Evolutionary conservation across 1,140 invertebrate species (phyloP).

Genomic region (Cecropterus lyciades): DNA sequence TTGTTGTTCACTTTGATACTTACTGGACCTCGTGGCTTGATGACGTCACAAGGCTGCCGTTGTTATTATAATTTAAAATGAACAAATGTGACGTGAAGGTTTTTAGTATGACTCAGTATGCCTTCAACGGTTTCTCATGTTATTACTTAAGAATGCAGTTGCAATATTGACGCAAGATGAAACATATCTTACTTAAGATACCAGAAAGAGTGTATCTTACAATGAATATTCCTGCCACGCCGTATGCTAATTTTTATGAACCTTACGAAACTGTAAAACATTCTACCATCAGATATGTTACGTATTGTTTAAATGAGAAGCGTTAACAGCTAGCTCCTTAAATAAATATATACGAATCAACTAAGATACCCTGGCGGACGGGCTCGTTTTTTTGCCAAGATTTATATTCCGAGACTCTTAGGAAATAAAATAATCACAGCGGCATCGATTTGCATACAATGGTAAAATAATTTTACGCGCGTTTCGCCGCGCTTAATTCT

Average conservation of each 20-base stretch:
- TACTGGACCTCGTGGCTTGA: neutral
- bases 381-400: constrained; percentile 76
- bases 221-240: too few species aligned
- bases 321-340: constrained; percentile 14
- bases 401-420: constrained; percentile 80
- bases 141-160: neutral
- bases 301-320: constrained; percentile 21
- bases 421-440: constrained; percentile 84
- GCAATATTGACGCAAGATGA: neutral
- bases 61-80: constrained; percentile 3
- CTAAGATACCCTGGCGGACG: constrained; percentile 59
- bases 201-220: too few species aligned
- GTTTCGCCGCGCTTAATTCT: constrained; percentile 82
- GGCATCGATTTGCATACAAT: constrained; percentile 82
- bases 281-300: constrained; percentile 8
- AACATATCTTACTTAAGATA: too few species aligned
- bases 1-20: constrained; percentile 7
- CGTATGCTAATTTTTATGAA: too few species aligned
- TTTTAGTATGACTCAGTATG: constrained; percentile 3
- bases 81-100: neutral
- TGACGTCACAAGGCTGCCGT: neutral
- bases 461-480: constrained; percentile 84
- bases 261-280: constrained; percentile 1
- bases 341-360: constrained; percentile 61
- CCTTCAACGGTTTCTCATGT: neutral